Evolutionary conservation across 2,113 vertebrate genomes (phyloP), one percentile per base, ranked within the genome.

Genomic region (Pipa parva): DNA sequence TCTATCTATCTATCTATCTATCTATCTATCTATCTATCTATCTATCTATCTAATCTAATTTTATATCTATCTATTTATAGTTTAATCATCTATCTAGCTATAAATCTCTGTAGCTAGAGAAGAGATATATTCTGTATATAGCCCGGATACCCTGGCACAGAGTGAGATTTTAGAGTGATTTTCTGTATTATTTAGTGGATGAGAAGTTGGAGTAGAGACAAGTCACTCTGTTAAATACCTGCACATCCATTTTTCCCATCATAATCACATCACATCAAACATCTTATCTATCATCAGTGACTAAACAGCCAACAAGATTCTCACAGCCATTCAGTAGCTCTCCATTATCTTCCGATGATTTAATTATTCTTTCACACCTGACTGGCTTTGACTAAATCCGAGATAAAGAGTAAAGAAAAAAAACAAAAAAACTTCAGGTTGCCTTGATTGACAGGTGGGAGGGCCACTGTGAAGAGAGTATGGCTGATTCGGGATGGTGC

Each of bases 391-490:
- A 78, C 73, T 79, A 78, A 82, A 77, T 64, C 79, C 71, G 75
- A 76, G 24, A 67, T 74, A 77, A 79, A 74, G 37, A 71, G 46
- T 0, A 0, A 26, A 36, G 54, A 24, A 63, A 25, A 24, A n/a
- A 42, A 11, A 37, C 33, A 54, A 18, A 71, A 29, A 71, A n/a
- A n/a, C n/a, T n/a, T n/a, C 13, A 71, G 7, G 59, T 71, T 64
- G 17, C 65, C 77, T 81, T 92, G 93, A 98, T 92, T 97, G 95
- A 90, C 90, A 85, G 80, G 74, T 67, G 75, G 74, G 57, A 64
- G 85, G 80, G 81, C 89, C 89, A 93, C 75, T 89, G 73, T 85
- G 56, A 85, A 86, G 79, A 84, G 54, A 71, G 72, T 75, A 63
- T 85, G 87, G 80, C 83, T 79, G 79, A 59, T 74, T 74, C 48